A percentile compares a stretch with the other conserved stretches of the same genome.
Evolutionary conservation across 1,140 invertebrate species (phyloP).

Genomic region (Hylaeus volcanicus): DNA sequence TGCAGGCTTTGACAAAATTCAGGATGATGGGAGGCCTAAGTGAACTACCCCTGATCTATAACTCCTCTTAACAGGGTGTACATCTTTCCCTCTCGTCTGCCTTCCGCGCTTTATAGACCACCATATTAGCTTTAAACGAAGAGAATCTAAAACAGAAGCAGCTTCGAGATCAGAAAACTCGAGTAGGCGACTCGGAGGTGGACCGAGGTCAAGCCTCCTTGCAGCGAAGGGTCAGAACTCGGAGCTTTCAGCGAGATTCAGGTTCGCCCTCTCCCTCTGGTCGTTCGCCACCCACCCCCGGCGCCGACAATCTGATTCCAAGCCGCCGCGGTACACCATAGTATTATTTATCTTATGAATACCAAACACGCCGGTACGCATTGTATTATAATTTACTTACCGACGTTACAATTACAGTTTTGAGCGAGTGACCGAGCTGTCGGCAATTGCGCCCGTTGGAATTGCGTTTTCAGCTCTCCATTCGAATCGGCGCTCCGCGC

Average conservation of each 20-base stretch:
- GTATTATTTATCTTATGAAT: conserved; percentile 79
- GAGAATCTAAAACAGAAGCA: too few relatives aligned
- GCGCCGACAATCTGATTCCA: conserved; percentile 45
- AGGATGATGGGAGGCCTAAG: too few relatives aligned
- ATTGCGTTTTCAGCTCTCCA: conserved; percentile 41
- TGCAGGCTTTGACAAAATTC: too few relatives aligned
- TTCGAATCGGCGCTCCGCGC: conserved; percentile 20
- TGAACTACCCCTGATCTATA: too few relatives aligned
- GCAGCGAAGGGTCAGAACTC: conserved; percentile 41
- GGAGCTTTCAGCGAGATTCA: conserved; percentile 42
- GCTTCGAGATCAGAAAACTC: conserved; percentile 48
- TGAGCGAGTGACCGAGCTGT: conserved; percentile 65
- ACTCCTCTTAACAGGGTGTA: too few relatives aligned
- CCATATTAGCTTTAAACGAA: too few relatives aligned
- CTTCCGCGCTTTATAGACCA: too few relatives aligned
- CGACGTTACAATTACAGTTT: conserved; percentile 81
- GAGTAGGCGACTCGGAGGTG: conserved; percentile 48
- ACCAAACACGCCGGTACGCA: conserved; percentile 74
- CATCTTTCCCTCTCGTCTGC: too few relatives aligned
- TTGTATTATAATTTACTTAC: conserved; percentile 82
- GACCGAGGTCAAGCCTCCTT: conserved; percentile 55
- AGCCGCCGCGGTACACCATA: conserved; percentile 23
- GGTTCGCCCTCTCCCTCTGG: conserved; percentile 11
- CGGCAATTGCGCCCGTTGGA: conserved; percentile 30
- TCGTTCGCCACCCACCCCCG: neutral